Base-by-base conservation (phyloP, 2,797 vertebrate species). In the Anabas testudineus region DNA sequence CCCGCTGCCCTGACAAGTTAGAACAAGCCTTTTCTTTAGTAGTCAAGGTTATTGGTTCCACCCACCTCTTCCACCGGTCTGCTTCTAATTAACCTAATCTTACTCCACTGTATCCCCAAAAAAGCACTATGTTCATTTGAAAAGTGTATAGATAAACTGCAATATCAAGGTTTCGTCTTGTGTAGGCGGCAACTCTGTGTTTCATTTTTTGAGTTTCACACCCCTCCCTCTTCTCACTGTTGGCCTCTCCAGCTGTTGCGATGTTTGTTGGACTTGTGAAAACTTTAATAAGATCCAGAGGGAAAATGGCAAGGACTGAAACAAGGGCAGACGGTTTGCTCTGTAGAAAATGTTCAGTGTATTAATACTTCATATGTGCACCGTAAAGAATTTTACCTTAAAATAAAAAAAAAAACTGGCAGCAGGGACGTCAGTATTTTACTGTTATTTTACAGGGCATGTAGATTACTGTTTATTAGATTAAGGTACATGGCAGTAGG, bases 261-360 rank as follows among this genome's bases (percentile, higher is more conserved):
- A 58, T 66, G 56, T 54, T 66, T 51, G 24, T 36, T 58, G 53
- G 15, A 13, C 21, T 51, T 54, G 46, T 70, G 24, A 54, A 30
- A 46, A 42, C 56, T 67, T 75, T 83, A 78, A 86, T 83, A 64
- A 80, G 58, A 59, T 67, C 78, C 64, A 59, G 45, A 59, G 72
- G 76, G 74, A 87, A 54, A 21, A 26, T 9, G 7, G 8, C 14
- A 41, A 59, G 15, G 36, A 48, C 51, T 53, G 21, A 41, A 67
- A 59, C 43, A 52, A 42, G 46, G 59, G 39, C 18, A 37, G 45
- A 22, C 37, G 56, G 56, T 39, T 30, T 46, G 21, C 24, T 72
- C 19, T 42, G 12, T 45, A 15, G 22, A 46, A 30, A 57, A 51
- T 26, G 45, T 21, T 73, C 10, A n/a, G 22, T 7, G 15, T 22